Base-by-base conservation (phyloP, 2,888 invertebrate genomes). In the Andrena marginata region DNA sequence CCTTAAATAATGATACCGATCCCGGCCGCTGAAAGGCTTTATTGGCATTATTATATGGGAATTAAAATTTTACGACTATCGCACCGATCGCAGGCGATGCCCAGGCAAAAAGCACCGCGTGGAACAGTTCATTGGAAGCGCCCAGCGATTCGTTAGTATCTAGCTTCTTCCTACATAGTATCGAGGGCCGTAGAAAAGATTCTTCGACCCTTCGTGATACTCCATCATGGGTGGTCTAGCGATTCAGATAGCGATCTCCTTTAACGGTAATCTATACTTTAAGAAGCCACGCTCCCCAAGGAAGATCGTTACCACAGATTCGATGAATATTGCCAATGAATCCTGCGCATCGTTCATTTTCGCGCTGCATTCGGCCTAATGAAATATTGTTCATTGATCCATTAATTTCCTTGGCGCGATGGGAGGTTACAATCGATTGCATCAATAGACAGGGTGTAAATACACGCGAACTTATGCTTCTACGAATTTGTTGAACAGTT, bases 211-310 rank as follows among this genome's bases (percentile, higher is more conserved):
- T 72, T 75, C 72, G 77, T 77, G 84, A 78, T 84, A 81, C 85
- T 82, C 77, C 86, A 80, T 85, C 82, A 82, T 85, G 86, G 86
- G 86, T 86, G 86, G 86, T 86, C 85, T 79, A 72, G 71, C 81
- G 82, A 85, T 85, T 72, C 80, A 69, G 86, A 86, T 86, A 85
- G 85, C 85, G 76, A 86, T 86, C 86, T 85, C 77, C 80, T 77
- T 85, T 85, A 86, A 86, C 86, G 86, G 86, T 86, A 80, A 82
- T 81, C 77, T 73, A 82, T 81, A 81, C 79, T 76, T 70, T 26
- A 77, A 82, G 81, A 80, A 80, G 70, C 76, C 20, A 35, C 79
- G 68, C 69, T 80, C 72, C 68, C 56, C 49, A 69, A 71, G 77
- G 33, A 59, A 79, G 77, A 82, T 80, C 74, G 82, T 82, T 82